Base-by-base conservation (phyloP, 2,888 invertebrate genomes). In the Drosophila mimica region DNA sequence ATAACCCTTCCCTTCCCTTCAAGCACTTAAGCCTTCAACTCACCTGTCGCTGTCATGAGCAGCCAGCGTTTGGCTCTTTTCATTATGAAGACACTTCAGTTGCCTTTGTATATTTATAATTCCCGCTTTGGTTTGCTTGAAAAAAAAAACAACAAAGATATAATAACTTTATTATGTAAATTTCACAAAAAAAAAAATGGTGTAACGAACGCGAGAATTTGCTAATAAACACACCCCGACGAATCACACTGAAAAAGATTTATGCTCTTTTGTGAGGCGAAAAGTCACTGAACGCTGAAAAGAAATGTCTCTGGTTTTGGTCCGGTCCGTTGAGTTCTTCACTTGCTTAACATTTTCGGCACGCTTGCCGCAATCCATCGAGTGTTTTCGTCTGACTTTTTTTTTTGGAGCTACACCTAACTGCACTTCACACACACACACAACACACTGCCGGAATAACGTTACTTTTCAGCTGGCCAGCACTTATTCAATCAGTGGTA, bases 11-110 rank as follows among this genome's bases (percentile, higher is more conserved):
- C 68, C 66, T 69, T 63, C 49, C 57, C 38, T n/a, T 49, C 30
- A 7, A 38, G 53, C 25, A 65, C 25, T 65, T n/a, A 60, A 34
- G 20, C 48, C 61, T 56, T 43, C 13, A 48, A 83, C 93, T 92
- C 91, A 94, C 94, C 94, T 92, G 94, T 93, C 68, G 83, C 83
- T 91, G 94, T 93, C 88, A 94, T 91, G 40, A 94, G 92, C 82
- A 94, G 92, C 94, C 94, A 94, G 90, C 94, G 92, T 91, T 94
- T 94, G 91, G 93, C 94, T 91, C 93, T 93, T 91, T 93, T 94
- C 94, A 94, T 94, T 62, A 73, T 87, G 78, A 30, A 49, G 56
- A 53, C 59, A 77, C 52, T 79, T 61, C 64, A 66, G 72, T 73
- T 62, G 58, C 68, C 60, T 66, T 53, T 67, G 38, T 59, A 40